Evolutionary conservation across 1,140 invertebrate genomes (phyloP).

Genomic region (Grapholita molesta): DNA sequence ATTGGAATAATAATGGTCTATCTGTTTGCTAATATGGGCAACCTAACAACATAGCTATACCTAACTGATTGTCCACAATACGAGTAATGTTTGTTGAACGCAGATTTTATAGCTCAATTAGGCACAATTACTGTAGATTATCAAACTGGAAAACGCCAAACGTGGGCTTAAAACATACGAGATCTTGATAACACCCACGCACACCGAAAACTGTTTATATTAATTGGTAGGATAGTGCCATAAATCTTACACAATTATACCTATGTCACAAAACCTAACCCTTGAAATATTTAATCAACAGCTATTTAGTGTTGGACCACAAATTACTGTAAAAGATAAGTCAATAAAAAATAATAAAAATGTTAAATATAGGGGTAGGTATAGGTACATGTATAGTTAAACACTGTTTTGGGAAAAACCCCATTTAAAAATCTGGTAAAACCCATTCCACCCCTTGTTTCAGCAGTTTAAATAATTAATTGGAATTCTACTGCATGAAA

Average conservation of each 20-base stretch:
- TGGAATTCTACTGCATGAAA: neutral
- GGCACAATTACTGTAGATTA: neutral
- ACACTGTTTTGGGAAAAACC: neutral
- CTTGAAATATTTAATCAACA: too few species aligned
- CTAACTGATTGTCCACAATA: neutral
- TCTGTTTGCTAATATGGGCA: constrained; percentile 23
- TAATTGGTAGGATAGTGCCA: too few species aligned
- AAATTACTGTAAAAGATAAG: too few species aligned
- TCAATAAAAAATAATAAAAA: too few species aligned
- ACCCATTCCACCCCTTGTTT: neutral
- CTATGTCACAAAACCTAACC: too few species aligned
- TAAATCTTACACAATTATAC: too few species aligned
- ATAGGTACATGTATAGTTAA: too few species aligned
- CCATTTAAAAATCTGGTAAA: neutral
- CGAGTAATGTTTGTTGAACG: neutral
- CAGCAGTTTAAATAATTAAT: neutral
- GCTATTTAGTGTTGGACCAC: too few species aligned
- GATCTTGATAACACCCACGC: too few species aligned
- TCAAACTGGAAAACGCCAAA: neutral
- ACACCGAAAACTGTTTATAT: too few species aligned
- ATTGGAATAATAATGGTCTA: constrained; percentile 24
- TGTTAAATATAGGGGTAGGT: too few species aligned
- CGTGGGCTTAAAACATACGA: neutral
- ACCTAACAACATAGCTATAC: neutral
- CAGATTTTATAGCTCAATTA: neutral